Evolutionary conservation across 2,888 invertebrate species (phyloP), one percentile per base, ranked within the genome.

Genomic region (Hybos culiciformis): DNA sequence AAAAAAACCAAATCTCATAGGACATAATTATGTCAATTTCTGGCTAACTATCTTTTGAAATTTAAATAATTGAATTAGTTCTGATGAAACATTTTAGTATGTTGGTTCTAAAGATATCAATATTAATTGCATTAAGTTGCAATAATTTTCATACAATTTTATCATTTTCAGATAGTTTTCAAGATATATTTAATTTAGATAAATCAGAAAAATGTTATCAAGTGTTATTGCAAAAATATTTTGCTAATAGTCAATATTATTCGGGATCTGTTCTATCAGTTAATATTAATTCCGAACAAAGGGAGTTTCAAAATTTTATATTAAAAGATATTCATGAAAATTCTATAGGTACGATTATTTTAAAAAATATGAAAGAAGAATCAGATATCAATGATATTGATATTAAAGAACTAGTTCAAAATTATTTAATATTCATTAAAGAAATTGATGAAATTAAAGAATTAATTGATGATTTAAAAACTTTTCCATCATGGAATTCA

Each of bases 401-500:
- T 29, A 44, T 62, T 37, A 48, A 53, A 1, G 59, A 60, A 43
- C 64, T 62, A 17, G 65, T 63, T 0, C 63, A 62, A 43, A 58
- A 60, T 41, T 66, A 66, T 47, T 59, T 66, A 15, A 45, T 61
- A 2, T 50, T 64, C 5, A 48, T 63, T 8, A 55, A 58, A 9
- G 56, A 58, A 3, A 55, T 58, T n/a, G 59, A 56, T 4, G 61
- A 63, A 43, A 45, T 66, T 21, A 53, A 57, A 18, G 57, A 58
- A 15, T 51, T 57, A 5, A 55, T 64, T 6, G 53, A 51, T 6
- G 50, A 56, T 37, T 64, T 61, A 59, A 59, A 56, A 44, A 44
- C 42, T 1, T 53, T 56, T 46, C 17, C 55, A 0, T 63, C 63
- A 47, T 66, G 66, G 65, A 66, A 66, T 53, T 60, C 65, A 0